phyloP scores from a whole-genome alignment of 53 echinoderm and acorn worm species.

The Echinarachnius parma region DNA sequence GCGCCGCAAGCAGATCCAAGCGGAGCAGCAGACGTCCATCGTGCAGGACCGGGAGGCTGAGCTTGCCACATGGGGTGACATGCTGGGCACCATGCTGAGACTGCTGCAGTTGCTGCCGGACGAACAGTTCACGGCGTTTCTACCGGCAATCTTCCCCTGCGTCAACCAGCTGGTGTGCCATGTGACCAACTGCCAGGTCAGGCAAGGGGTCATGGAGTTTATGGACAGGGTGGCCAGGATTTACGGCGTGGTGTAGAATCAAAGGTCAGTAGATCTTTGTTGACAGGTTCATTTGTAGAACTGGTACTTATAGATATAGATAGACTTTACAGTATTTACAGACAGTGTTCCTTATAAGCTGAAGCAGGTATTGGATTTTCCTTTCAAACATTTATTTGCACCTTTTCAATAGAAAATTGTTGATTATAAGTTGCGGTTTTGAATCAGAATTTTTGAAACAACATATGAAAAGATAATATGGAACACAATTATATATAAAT shows the following conservation, averaged over 20 bases:
- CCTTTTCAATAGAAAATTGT: too few relatives aligned
- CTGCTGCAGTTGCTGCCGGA: constrained; percentile 86
- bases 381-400: too few relatives aligned
- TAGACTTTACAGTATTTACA: too few relatives aligned
- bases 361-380: too few relatives aligned
- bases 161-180: constrained; percentile 92
- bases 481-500: too few relatives aligned
- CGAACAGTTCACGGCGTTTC: constrained; percentile 69
- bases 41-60: constrained; percentile 77
- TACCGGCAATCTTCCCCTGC: constrained; percentile 84
- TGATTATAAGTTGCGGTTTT: too few relatives aligned
- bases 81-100: constrained; percentile 90
- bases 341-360: too few relatives aligned
- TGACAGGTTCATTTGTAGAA: too few relatives aligned
- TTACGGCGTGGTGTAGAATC: constrained; percentile 64
- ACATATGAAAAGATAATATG: too few relatives aligned
- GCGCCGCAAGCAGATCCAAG: constrained; percentile 84
- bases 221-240: constrained; percentile 91
- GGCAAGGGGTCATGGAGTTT: constrained; percentile 89
- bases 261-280: too few relatives aligned
- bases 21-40: constrained; percentile 78
- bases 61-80: constrained; percentile 89
- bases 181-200: constrained; percentile 71
- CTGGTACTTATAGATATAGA: too few relatives aligned
- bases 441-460: too few relatives aligned